Evolutionary conservation across 2,888 invertebrate genomes (phyloP).

Genomic region (Drosophila borborema): DNA sequence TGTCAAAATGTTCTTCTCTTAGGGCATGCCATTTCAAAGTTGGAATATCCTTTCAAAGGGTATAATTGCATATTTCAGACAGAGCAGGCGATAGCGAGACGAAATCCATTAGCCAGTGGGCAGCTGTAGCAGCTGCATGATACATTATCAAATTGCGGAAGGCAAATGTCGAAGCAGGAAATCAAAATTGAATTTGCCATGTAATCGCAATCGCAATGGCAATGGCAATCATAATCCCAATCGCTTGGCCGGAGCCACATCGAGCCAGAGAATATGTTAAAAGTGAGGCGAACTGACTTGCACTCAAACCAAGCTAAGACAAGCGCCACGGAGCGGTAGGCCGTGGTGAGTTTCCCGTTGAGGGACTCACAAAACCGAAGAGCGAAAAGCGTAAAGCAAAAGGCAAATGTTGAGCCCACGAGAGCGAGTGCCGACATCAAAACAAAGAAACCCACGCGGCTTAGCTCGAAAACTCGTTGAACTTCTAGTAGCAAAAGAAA

Average conservation of each 20-base stretch:
- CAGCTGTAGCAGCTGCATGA: slow-evolving; percentile 58
- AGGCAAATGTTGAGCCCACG: slow-evolving; percentile 26
- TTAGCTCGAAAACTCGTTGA: slow-evolving; percentile 61
- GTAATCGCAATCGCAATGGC: slow-evolving; percentile 41
- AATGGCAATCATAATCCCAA: slow-evolving; percentile 10
- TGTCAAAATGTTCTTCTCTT: not conserved
- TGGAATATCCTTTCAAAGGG: not conserved
- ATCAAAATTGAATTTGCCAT: slow-evolving; percentile 76
- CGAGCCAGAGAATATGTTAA: slow-evolving; percentile 3
- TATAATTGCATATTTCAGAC: not conserved
- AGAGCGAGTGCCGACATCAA: slow-evolving; percentile 69
- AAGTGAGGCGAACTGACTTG: slow-evolving; percentile 20
- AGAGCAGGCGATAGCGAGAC: not conserved
- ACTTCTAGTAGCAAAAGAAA: slow-evolving; percentile 22
- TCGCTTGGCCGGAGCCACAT: not conserved
- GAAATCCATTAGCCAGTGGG: slow-evolving; percentile 51
- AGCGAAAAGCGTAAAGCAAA: slow-evolving; percentile 13
- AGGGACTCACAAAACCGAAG: slow-evolving; percentile 11
- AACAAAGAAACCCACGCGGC: slow-evolving; percentile 69
- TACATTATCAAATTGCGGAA: slow-evolving; percentile 67
- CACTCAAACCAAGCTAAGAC: slow-evolving; percentile 24
- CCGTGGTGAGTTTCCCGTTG: slow-evolving; percentile 67
- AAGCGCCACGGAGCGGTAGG: slow-evolving; percentile 35
- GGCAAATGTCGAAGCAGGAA: slow-evolving; percentile 55
- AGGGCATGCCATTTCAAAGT: not conserved